Base-by-base conservation (phyloP, 2,113 vertebrate species). In the Pelmatolapia mariae region DNA sequence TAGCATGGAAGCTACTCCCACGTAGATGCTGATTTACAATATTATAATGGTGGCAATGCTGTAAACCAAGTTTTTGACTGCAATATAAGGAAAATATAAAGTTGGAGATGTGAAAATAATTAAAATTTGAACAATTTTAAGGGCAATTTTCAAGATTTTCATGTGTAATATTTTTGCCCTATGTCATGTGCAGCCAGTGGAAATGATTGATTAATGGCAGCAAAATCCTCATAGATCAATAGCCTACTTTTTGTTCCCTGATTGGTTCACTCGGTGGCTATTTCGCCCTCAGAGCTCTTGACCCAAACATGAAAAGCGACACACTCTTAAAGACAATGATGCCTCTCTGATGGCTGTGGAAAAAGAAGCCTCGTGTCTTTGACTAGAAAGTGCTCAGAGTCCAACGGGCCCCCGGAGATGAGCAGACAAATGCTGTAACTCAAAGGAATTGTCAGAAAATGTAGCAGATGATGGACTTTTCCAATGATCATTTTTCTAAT, bases 401-500 rank as follows among this genome's bases (percentile, higher is more conserved):
- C 59, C 73, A 81, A 22, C 4, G 5, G 79, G 89, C 19, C 88
- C 87, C 86, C 3, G 10, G 84, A 89, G 90, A 92, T 12, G 24
- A 87, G 78, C 76, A 40, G 83, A 83, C 50, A 36, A 79, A 87
- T 4, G 89, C 84, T 81, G 88, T 94, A 95, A 96, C 93, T 96
- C 94, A 96, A 82, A 81, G 66, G 83, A 89, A 95, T 91, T 81
- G 94, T 92, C 92, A 92, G 87, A 92, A 94, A 95, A 91, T 6
- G 82, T 81, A 88, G 86, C 90, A 81, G 90, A 95, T 95, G 94
- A 96, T 95, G 94, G 94, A 96, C 94, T 95, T 94, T 83, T 86
- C 79, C 93, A 89, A 90, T 93, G 93, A 95, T 93, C 91, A 95
- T 96, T 95, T 96, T 95, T 96, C 94, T 92, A 94, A 94, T 86